Evolutionary conservation across 2,888 invertebrate species (phyloP).

Genomic region (Cryptocephalus moraei): DNA sequence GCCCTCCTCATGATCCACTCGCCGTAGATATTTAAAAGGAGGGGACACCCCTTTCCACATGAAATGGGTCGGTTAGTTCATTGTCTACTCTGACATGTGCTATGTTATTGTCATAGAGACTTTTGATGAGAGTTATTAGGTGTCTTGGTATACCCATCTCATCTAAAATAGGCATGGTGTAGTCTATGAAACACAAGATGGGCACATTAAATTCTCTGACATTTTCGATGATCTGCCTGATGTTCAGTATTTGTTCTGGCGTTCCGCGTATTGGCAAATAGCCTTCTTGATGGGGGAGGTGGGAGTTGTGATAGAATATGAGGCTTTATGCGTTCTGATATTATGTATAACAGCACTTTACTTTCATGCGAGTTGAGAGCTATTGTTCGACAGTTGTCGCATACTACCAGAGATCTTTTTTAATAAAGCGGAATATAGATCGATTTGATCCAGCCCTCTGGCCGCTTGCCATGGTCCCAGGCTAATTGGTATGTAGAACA

Average conservation of each 20-base stretch:
- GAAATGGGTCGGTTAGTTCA: too few relatives aligned
- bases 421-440: neutral
- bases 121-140: too few relatives aligned
- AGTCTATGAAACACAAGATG: too few relatives aligned
- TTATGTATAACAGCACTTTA: neutral
- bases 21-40: too few relatives aligned
- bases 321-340: neutral
- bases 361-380: neutral
- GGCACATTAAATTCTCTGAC: neutral
- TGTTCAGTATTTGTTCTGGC: neutral
- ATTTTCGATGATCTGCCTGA: neutral
- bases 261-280: neutral
- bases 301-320: neutral
- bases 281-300: too few relatives aligned
- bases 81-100: too few relatives aligned
- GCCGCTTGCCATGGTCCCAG: neutral
- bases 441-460: neutral
- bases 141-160: too few relatives aligned
- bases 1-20: too few relatives aligned
- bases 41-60: too few relatives aligned
- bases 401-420: neutral
- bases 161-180: too few relatives aligned
- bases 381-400: neutral
- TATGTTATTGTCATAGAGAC: too few relatives aligned
- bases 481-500: too few relatives aligned